Percentiles rank a stretch among this genome's conserved stretches.
Evolutionary conservation across 2,797 vertebrate genomes (phyloP).

Genomic region (Etheostoma nigrum): DNA sequence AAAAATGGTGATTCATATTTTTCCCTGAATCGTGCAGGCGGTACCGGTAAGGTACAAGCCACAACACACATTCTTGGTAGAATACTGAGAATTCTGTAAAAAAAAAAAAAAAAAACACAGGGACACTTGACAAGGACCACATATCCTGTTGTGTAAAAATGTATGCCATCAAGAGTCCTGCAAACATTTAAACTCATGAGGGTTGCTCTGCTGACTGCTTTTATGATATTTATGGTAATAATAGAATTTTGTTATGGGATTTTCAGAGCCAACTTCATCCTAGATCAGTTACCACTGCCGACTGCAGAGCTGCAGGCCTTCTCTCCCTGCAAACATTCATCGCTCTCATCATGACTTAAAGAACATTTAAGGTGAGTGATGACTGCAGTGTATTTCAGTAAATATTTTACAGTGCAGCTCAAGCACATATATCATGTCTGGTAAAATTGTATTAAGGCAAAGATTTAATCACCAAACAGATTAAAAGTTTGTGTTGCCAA

Average conservation of each 20-base stretch:
- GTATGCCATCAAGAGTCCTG: constrained; percentile 16
- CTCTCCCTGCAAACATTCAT: constrained; percentile 44
- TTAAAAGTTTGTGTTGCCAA: constrained; percentile 49
- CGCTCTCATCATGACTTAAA: constrained; percentile 34
- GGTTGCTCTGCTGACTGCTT: neutral
- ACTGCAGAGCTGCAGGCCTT: constrained; percentile 34
- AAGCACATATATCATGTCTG: constrained; percentile 40
- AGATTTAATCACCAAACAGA: constrained; percentile 45
- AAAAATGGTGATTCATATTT: too few species aligned
- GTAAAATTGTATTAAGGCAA: constrained; percentile 38
- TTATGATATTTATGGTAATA: constrained; percentile 17
- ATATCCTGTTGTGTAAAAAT: constrained; percentile 18
- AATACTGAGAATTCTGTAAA: neutral
- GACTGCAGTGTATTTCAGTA: constrained; percentile 47
- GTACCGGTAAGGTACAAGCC: neutral
- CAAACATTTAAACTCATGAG: constrained; percentile 9
- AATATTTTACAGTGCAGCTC: constrained; percentile 53
- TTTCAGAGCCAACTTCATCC: constrained; percentile 22
- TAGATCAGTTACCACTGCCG: constrained; percentile 11
- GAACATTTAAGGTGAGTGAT: constrained; percentile 54
- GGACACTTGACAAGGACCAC: constrained; percentile 1
- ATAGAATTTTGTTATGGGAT: neutral
- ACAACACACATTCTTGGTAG: neutral
- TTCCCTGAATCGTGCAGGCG: too few species aligned
- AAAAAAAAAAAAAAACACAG: neutral